Base-by-base conservation (phyloP, 2,797 vertebrate genomes). In the Aythya fuligula region DNA sequence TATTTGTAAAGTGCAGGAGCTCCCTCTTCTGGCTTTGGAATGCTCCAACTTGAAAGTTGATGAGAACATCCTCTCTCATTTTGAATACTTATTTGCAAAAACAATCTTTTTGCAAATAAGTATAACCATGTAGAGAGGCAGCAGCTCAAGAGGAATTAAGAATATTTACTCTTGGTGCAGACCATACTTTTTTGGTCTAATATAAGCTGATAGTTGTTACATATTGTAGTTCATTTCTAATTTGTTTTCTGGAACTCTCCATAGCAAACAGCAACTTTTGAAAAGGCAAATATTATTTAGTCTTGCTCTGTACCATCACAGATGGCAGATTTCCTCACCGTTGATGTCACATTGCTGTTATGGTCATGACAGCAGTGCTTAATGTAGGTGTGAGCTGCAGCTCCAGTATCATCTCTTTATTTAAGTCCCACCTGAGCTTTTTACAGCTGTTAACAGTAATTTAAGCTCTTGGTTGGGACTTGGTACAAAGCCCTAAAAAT, bases 11-110 rank as follows among this genome's bases (percentile, higher is more conserved):
- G 93, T 77, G 88, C 91, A 93, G 73, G 96, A 94, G 96, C 96
- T 95, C 96, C 96, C 94, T 96, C 96, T 96, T 51, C 93, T 95
- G 96, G 91, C 38, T 2, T 2, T 17, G 64, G 20, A 64, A 36
- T 0, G 0, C 38, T 82, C 28, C 38, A 19, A 74, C 14, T 11
- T 16, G 9, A 4, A 89, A 79, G 8, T 39, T 66, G 38, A 11
- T 21, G 21, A 38, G 36, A 86, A 36, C 0, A 0, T 65, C 80
- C 47, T 77, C 20, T 1, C 11, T 57, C 65, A 11, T 36, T 76
- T 85, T 58, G 20, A 78, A 69, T 72, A 60, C 11, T 70, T 64
- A 34, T 0, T 5, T n/a, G 8, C 34, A 62, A 49, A 34, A 36
- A 36, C 36, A 36, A 36, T 36, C 36, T 36, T 36, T 36, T 36